Base-by-base conservation (phyloP, 2,797 vertebrate genomes). In the Merluccius polli region DNA sequence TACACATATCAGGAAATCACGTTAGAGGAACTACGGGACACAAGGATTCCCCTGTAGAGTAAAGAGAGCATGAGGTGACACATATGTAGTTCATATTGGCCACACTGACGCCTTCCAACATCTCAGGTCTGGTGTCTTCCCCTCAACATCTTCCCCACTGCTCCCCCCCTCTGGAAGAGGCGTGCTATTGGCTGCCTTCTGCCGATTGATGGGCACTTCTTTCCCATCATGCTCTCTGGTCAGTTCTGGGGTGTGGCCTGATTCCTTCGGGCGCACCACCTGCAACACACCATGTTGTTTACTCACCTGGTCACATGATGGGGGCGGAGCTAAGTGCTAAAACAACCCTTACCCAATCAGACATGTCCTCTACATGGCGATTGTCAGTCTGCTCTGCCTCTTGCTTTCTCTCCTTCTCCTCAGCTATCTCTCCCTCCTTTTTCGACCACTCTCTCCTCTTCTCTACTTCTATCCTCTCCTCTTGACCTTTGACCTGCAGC, bases 211-310 rank as follows among this genome's bases (percentile, higher is more conserved):
- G 52, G 82, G 81, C 36, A 83, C 76, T 4, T 90, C 84, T 70
- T 89, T 91, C 75, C 85, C 87, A 82, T 89, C 81, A 78, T 87
- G 83, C 67, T 85, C 79, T 0, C 83, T 32, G 21, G 79, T 87
- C 72, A 92, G 84, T 75, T 94, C 92, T 2, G 93, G 93, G 73
- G 91, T 92, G 83, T 93, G 92, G 73, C 91, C 91, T 11, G 89
- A 92, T 81, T 94, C 93, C 75, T 94, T 94, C 27, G 79, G 85
- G 76, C 93, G 89, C 0, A 75, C 71, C 0, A 75, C 71, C 93
- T 93, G 85, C 41, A 77, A 44, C 2, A 78, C 11, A 18, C 32
- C 16, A 79, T 4, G 18, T 24, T 33, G 31, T 73, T 15, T 24
- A 35, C 11, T 69, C 29, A 69, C 67, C 27, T 31, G 67, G 67